Evolutionary conservation across 2,113 vertebrate species (phyloP), one percentile per base, ranked within the genome.

Genomic region (Cavia porcellus): DNA sequence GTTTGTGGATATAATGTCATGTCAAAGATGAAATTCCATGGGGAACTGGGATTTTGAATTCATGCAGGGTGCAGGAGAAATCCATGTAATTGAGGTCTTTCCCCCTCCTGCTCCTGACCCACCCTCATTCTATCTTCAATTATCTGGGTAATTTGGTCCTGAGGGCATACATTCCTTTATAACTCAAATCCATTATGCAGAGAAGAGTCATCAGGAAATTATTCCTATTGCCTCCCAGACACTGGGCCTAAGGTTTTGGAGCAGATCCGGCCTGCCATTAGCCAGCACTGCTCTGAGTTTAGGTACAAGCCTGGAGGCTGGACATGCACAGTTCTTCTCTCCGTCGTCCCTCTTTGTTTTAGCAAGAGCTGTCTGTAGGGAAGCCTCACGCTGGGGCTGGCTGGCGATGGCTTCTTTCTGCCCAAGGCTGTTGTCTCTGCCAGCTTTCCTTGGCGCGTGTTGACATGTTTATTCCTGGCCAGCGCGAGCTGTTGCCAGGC

Each of bases 111-210:
- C 75, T 61, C 22, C n/a, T 28, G 28, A 57, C 50, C 89, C 72
- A 86, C 11, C 94, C 70, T 59, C 80, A 87, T 57, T 92, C 79
- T 96, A 89, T 95, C 97, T 98, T 97, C 97, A 98, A 93, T 98
- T 97, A 98, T 97, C 90, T 98, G 94, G 95, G 96, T 98, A 97
- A 97, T 98, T 97, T 97, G 96, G 94, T 98, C 97, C 97, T 98
- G 94, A 97, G 97, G 97, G 97, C 97, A 98, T 94, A 97, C 86
- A 97, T 97, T 98, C 97, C 94, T 97, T 97, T 97, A 87, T 95
- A 97, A 98, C 89, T 83, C 96, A 97, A 98, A 97, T 98, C 89
- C 91, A 97, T 97, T 97, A 97, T 97, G 89, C 89, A 96, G 94
- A 94, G 96, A 94, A 89, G 86, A 94, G 74, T 95, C 96, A 77